A percentile compares a stretch with the other conserved stretches of the same genome.
Evolutionary conservation across 1,140 invertebrate genomes (phyloP).

Genomic region (Mercenaria mercenaria): DNA sequence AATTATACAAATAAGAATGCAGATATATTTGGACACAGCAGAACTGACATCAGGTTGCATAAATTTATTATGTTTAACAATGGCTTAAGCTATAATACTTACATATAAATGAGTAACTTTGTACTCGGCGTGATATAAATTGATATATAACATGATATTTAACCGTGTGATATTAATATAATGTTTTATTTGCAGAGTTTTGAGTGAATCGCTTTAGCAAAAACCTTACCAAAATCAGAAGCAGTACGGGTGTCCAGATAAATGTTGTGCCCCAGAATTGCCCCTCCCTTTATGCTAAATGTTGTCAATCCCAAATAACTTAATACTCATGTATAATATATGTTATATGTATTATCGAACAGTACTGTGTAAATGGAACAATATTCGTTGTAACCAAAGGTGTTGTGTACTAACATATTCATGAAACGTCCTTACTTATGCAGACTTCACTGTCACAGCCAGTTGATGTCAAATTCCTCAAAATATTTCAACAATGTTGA

Average conservation of each 20-base stretch:
- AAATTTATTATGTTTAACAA: constrained; percentile 36
- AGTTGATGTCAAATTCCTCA: neutral
- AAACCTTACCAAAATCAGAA: neutral
- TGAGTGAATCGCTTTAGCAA: constrained; percentile 34
- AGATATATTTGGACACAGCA: neutral
- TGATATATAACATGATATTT: constrained; percentile 1
- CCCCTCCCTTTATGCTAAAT: neutral
- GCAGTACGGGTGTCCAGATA: neutral
- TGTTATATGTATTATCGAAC: neutral
- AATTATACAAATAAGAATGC: too few relatives aligned
- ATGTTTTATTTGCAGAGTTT: constrained; percentile 43
- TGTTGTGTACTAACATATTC: constrained; percentile 20
- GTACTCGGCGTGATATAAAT: constrained; percentile 31
- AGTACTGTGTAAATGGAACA: constrained; percentile 15
- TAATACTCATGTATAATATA: neutral
- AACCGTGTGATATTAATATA: constrained; percentile 46
- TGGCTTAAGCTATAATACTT: constrained; percentile 34
- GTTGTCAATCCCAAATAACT: constrained; percentile 23
- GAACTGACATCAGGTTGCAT: neutral
- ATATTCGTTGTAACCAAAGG: constrained; percentile 13
- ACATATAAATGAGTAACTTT: constrained; percentile 44
- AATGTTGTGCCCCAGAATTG: neutral
- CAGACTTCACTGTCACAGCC: neutral
- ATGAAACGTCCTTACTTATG: neutral
- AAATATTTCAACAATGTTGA: neutral